A percentile compares a stretch with the other conserved stretches of the same genome.
Conservation (phyloP, 2,797 vertebrate species). For the Catostomus latipinnis region DNA sequence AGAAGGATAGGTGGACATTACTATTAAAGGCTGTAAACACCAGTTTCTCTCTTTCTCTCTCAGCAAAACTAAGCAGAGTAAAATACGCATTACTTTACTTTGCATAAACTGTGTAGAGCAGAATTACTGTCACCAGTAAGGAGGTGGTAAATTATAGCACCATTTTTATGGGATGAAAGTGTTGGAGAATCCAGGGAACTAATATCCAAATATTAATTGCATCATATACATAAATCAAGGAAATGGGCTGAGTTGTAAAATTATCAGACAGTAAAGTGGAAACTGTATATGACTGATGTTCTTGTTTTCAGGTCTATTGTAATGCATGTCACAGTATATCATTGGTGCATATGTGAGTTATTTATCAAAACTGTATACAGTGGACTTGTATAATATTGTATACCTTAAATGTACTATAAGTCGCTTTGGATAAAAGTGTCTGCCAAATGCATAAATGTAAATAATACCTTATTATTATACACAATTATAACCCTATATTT, state of each 20-base stretch:
- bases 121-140: constrained; percentile 26
- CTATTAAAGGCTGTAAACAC: constrained; percentile 5
- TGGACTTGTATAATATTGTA: no score
- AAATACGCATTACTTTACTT: not conserved
- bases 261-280: constrained; percentile 3
- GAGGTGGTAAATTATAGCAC: constrained; percentile 36
- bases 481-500: not conserved
- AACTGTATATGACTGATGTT: constrained; percentile 3
- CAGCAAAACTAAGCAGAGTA: constrained; percentile 25
- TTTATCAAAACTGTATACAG: not conserved
- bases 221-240: constrained; percentile 11
- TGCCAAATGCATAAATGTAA: no score
- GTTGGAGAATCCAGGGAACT: not conserved
- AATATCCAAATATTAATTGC: constrained; percentile 9
- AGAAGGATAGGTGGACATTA: constrained; percentile 2
- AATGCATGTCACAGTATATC: constrained; percentile 6
- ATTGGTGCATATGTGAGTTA: not conserved
- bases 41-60: not conserved
- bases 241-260: constrained; percentile 2
- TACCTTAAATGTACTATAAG: no score
- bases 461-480: not conserved
- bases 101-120: constrained; percentile 18
- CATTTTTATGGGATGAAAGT: constrained; percentile 23
- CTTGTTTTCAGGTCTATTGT: constrained; percentile 10
- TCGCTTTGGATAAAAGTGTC: no score